Evolutionary conservation across 2,113 vertebrate species (phyloP).

Genomic region (Notarius lentiginosus): DNA sequence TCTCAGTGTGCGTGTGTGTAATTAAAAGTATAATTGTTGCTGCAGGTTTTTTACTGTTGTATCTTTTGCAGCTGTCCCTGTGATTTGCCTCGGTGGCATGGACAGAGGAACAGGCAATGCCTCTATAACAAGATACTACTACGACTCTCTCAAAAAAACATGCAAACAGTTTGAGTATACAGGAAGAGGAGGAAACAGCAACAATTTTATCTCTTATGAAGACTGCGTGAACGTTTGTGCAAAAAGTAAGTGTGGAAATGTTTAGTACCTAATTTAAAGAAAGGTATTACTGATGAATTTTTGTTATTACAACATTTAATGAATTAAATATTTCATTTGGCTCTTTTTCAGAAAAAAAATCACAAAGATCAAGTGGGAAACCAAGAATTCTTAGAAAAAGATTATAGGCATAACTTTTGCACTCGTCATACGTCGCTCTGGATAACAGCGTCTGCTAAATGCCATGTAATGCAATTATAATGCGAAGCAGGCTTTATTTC

Average conservation of each 20-base stretch:
- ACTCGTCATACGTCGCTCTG: too few species aligned
- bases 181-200: slow-evolving; percentile 88
- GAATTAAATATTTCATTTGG: slow-evolving; percentile 8
- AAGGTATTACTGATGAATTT: background rate
- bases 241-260: slow-evolving; percentile 69
- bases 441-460: too few species aligned
- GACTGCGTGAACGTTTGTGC: slow-evolving; percentile 78
- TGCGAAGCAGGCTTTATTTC: background rate
- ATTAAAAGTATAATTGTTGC: background rate
- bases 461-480: background rate
- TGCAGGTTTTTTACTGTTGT: background rate
- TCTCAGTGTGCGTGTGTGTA: background rate
- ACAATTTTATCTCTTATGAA: slow-evolving; percentile 81
- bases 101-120: slow-evolving; percentile 84
- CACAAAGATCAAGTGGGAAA: background rate
- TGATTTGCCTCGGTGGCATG: slow-evolving; percentile 79
- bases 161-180: slow-evolving; percentile 85
- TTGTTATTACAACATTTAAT: background rate
- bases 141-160: slow-evolving; percentile 71
- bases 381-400: background rate
- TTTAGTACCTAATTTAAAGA: background rate
- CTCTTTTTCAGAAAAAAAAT: slow-evolving; percentile 39
- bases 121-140: slow-evolving; percentile 85
- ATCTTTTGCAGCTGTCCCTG: slow-evolving; percentile 70
- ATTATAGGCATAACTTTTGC: too few species aligned